phyloP scores from a whole-genome alignment of 2,888 invertebrate species.

The Antheraea assamensis region DNA sequence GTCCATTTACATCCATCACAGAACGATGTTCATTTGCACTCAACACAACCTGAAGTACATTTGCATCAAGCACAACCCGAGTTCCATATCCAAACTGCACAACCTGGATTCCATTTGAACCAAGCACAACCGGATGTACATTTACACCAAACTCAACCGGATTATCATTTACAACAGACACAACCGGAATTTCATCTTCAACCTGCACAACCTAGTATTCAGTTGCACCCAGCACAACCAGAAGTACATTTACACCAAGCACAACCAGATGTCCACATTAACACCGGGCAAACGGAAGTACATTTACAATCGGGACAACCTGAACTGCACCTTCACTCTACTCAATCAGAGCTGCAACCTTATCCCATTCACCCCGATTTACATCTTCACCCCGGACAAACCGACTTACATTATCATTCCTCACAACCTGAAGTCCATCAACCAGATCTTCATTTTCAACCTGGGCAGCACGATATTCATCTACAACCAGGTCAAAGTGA shows the following conservation, averaged over 20 bases:
- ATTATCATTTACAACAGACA: constrained; percentile 26
- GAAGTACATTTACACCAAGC: constrained; percentile 21
- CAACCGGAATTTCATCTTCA: constrained; percentile 25
- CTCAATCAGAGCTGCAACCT: constrained; percentile 28
- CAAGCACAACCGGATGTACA: constrained; percentile 32
- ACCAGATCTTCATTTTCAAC: constrained; percentile 21
- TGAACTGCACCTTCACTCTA: constrained; percentile 24
- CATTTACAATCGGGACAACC: constrained; percentile 19
- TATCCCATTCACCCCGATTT: constrained; percentile 27
- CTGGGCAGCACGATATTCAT: constrained; percentile 27
- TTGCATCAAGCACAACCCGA: constrained; percentile 41
- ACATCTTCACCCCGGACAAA: constrained; percentile 25
- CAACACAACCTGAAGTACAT: constrained; percentile 34
- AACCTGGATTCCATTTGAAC: constrained; percentile 31
- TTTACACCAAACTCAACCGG: constrained; percentile 25
- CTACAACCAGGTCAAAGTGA: constrained; percentile 29
- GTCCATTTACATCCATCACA: constrained; percentile 24
- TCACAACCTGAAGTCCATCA: constrained; percentile 27
- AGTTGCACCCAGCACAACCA: constrained; percentile 24
- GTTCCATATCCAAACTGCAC: constrained; percentile 27
- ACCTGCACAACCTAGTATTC: constrained; percentile 24
- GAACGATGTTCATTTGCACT: constrained; percentile 38
- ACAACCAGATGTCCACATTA: constrained; percentile 18
- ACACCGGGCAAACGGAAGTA: constrained; percentile 19
- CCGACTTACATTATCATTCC: constrained; percentile 26